Conservation (phyloP, 2,113 vertebrate species). For the Tychaedon coryphoeus region DNA sequence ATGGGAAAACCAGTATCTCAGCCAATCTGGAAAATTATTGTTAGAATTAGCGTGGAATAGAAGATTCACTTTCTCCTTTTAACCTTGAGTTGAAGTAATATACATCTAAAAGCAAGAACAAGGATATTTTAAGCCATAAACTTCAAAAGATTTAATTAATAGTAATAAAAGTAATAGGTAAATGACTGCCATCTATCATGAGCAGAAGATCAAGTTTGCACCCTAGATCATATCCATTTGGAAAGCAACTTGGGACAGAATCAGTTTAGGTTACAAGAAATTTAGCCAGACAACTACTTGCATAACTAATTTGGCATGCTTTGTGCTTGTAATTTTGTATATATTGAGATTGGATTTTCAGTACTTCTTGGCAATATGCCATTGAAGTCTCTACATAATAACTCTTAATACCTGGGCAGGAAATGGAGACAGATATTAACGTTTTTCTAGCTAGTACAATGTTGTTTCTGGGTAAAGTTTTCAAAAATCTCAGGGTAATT, state of each 20-base stretch:
- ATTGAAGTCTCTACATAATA: neutral
- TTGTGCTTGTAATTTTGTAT: neutral
- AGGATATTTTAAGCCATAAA: conserved; percentile 42
- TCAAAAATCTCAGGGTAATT: neutral
- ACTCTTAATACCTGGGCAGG: neutral
- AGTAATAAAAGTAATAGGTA: conserved; percentile 35
- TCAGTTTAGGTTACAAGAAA: neutral
- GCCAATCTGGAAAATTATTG: conserved; percentile 9
- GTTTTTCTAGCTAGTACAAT: neutral
- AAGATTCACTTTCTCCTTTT: conserved; percentile 24
- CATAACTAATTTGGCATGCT: neutral
- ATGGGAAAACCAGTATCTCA: conserved; percentile 1
- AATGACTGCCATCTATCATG: neutral
- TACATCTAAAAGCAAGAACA: conserved; percentile 52
- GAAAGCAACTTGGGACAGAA: neutral
- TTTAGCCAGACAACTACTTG: conserved; percentile 10
- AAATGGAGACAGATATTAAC: neutral
- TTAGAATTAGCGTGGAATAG: neutral
- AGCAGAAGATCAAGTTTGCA: neutral
- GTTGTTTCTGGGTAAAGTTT: neutral
- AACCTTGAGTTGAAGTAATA: neutral
- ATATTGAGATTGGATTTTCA: conserved; percentile 7
- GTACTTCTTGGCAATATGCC: neutral
- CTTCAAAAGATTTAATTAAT: neutral
- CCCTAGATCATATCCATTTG: neutral